Conservation (phyloP, 2,113 vertebrate genomes). For the Cyphomyrus plagiostoma region DNA sequence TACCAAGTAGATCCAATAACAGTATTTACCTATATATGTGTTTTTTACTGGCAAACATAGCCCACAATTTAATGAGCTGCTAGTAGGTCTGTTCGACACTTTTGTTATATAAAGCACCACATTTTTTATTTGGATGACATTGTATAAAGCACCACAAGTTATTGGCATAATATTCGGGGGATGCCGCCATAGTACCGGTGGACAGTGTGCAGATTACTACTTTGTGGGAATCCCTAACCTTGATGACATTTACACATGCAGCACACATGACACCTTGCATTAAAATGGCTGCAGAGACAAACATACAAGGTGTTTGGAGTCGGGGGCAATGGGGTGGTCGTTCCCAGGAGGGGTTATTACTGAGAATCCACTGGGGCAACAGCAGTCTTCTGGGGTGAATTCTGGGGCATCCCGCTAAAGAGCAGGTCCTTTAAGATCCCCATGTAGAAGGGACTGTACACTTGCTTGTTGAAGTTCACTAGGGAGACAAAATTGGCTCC, state of each 20-base stretch:
- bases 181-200: not conserved
- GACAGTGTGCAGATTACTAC: not conserved
- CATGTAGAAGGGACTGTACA: constrained; percentile 86
- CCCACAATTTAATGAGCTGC: constrained; percentile 5
- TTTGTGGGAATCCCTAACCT: not conserved
- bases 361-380: constrained; percentile 32
- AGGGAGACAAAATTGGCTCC: constrained; percentile 71
- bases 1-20: constrained; percentile 8
- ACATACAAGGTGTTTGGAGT: not conserved
- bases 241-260: not conserved
- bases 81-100: not conserved
- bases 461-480: constrained; percentile 81
- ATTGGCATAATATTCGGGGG: not conserved
- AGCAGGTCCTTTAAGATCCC: constrained; percentile 81
- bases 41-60: not conserved
- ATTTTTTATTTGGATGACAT: not conserved
- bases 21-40: not conserved
- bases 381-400: constrained; percentile 29
- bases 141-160: constrained; percentile 8
- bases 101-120: constrained; percentile 12
- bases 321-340: not conserved
- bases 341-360: constrained; percentile 27
- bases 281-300: not conserved
- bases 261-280: not conserved
- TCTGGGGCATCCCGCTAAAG: constrained; percentile 51